Conservation (phyloP, 2,113 vertebrate genomes). For the Thalassarche chlororhynchos region DNA sequence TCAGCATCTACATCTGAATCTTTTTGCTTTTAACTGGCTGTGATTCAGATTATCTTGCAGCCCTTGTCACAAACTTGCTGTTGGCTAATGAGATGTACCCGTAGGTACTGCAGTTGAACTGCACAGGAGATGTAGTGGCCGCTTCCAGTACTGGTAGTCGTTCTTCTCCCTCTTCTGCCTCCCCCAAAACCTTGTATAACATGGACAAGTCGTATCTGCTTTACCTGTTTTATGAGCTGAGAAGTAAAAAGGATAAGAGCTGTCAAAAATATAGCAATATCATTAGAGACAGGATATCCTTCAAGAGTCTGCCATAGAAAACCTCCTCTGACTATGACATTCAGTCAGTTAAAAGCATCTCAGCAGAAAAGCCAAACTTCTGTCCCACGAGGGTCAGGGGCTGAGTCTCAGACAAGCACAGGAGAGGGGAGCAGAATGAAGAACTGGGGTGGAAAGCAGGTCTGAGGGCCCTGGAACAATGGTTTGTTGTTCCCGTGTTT, state of each 20-base stretch:
- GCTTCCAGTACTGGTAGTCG: neutral
- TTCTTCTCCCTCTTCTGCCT: neutral
- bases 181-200: neutral
- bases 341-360: neutral
- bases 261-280: neutral
- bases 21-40: neutral
- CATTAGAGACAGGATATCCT: neutral
- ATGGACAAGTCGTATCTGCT: neutral
- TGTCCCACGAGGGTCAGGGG: fast-evolving
- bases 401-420: neutral
- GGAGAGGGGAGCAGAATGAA: neutral
- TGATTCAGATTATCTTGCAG: neutral
- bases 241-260: neutral
- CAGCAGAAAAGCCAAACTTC: neutral
- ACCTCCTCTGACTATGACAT: neutral
- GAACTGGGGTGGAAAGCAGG: neutral
- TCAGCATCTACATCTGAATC: neutral
- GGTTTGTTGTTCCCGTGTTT: neutral
- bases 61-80: neutral
- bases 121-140: fast-evolving
- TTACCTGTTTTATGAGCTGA: neutral
- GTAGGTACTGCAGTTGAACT: fast-evolving
- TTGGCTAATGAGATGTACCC: neutral
- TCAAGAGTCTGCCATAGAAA: neutral
- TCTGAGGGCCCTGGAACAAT: neutral